These are phyloP conservation scores for Oscheius sp. DNA, from an alignment of 2,888 invertebrate species.

Conservation along the genomic window DNA sequence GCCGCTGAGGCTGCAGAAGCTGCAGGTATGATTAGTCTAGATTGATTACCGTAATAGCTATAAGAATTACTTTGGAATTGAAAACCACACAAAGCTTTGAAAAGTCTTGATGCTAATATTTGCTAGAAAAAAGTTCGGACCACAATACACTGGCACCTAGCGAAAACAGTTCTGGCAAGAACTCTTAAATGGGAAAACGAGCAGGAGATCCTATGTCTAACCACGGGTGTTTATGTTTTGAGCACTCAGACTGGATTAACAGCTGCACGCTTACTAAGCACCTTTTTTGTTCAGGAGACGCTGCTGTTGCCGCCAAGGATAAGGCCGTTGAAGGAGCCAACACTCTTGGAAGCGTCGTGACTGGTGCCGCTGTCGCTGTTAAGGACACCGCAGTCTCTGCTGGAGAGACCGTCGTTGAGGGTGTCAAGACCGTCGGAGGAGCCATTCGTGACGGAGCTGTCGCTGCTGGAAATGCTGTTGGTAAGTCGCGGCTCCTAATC, in stretches of 20 bases:
- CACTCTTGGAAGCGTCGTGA: constrained; percentile 40
- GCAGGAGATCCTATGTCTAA: no score
- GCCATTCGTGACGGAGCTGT: constrained; percentile 29
- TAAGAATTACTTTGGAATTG: no score
- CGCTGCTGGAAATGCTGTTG: constrained; percentile 39
- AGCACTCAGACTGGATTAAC: no score
- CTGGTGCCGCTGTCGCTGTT: constrained; percentile 22
- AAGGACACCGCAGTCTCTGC: constrained; percentile 26
- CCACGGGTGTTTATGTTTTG: no score
- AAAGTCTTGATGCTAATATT: no score
- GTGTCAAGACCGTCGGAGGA: constrained; percentile 2
- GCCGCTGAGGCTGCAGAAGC: constrained; percentile 14
- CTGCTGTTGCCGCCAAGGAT: constrained; percentile 1
- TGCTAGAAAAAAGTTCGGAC: no score
- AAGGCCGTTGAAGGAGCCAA: constrained; percentile 40
- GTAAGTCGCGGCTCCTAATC: constrained; percentile 23
- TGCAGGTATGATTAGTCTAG: not conserved
- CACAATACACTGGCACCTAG: no score
- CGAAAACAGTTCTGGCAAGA: no score
- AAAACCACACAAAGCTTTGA: no score
- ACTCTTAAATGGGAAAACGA: no score
- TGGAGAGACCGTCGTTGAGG: constrained; percentile 24
- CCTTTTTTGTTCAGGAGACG: constrained; percentile 2
- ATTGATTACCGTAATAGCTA: no score
- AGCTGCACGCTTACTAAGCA: no score